These are phyloP conservation scores for Alosa alosa DNA, from an alignment of 2,113 vertebrate species.

Conservation along the genomic window DNA sequence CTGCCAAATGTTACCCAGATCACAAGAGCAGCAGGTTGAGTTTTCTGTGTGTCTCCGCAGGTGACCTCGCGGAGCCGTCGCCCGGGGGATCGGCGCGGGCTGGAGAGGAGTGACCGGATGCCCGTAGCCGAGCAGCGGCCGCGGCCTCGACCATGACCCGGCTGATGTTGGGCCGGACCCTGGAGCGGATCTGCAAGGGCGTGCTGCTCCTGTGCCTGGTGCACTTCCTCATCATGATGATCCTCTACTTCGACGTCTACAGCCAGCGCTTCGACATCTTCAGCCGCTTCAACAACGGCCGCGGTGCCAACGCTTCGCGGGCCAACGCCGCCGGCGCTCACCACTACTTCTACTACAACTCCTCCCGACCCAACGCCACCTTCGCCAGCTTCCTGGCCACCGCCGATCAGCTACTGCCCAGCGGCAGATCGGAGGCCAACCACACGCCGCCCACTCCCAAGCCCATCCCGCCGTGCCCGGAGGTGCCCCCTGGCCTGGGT, in stretches of 20 bases:
- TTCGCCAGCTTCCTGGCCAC: constrained; percentile 71
- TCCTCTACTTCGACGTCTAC: constrained; percentile 97
- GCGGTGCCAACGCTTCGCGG: constrained; percentile 72
- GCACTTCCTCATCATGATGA: constrained; percentile 97
- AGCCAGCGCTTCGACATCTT: constrained; percentile 96
- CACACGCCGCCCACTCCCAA: constrained; percentile 76
- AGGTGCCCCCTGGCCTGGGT: constrained; percentile 89
- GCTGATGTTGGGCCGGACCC: constrained; percentile 95
- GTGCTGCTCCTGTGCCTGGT: constrained; percentile 96
- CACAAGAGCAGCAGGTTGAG: no score
- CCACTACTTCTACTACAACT: constrained; percentile 79
- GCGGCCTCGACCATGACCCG: constrained; percentile 91
- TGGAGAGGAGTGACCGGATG: constrained; percentile 53
- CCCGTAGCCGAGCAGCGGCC: constrained; percentile 58
- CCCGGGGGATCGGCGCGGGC: not conserved
- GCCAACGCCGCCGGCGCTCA: constrained; percentile 69
- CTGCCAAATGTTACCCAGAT: not conserved
- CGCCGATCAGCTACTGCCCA: constrained; percentile 72
- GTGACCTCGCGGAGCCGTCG: constrained; percentile 24
- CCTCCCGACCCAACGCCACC: constrained; percentile 81
- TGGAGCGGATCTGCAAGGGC: constrained; percentile 98
- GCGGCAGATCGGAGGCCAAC: constrained; percentile 72
- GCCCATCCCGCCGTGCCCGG: constrained; percentile 87
- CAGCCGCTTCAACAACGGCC: constrained; percentile 90
- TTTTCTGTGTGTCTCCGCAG: constrained; percentile 26